Conservation (phyloP, 2,797 vertebrate genomes). For the Decapterus maruadsi region DNA sequence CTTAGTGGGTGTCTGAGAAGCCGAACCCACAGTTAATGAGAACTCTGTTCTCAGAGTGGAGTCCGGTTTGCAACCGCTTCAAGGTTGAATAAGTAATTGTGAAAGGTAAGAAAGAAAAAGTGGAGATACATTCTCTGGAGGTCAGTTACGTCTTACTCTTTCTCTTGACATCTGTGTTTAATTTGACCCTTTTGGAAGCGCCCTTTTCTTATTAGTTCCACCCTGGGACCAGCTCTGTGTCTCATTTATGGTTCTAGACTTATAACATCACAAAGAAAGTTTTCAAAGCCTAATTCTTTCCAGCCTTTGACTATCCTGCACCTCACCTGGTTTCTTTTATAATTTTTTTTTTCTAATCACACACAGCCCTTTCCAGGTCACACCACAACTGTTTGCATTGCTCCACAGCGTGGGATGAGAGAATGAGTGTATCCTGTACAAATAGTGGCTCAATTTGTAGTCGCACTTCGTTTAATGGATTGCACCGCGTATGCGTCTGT, state of each 20-base stretch:
- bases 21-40: conserved; percentile 56
- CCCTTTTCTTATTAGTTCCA: conserved; percentile 70
- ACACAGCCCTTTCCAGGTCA: conserved; percentile 43
- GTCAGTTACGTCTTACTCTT: conserved; percentile 17
- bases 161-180: conserved; percentile 41
- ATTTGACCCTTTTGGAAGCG: conserved; percentile 43
- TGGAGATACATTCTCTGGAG: conserved; percentile 9
- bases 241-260: conserved; percentile 56
- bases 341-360: conserved; percentile 32
- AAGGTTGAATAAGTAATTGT: conserved; percentile 36
- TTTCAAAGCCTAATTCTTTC: conserved; percentile 77
- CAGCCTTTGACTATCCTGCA: conserved; percentile 52
- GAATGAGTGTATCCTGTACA: conserved; percentile 34
- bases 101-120: conserved; percentile 36
- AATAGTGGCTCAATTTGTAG: conserved; percentile 33
- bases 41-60: conserved; percentile 28
- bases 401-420: conserved; percentile 21
- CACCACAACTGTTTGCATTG: conserved; percentile 7
- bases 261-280: conserved; percentile 57
- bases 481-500: conserved; percentile 33
- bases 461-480: conserved; percentile 42
- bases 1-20: conserved; percentile 14
- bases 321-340: conserved; percentile 79
- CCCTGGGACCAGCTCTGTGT: conserved; percentile 25
- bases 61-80: conserved; percentile 42